Evolutionary conservation across 2,797 vertebrate genomes (phyloP).

Genomic region (Prunella strophiata): DNA sequence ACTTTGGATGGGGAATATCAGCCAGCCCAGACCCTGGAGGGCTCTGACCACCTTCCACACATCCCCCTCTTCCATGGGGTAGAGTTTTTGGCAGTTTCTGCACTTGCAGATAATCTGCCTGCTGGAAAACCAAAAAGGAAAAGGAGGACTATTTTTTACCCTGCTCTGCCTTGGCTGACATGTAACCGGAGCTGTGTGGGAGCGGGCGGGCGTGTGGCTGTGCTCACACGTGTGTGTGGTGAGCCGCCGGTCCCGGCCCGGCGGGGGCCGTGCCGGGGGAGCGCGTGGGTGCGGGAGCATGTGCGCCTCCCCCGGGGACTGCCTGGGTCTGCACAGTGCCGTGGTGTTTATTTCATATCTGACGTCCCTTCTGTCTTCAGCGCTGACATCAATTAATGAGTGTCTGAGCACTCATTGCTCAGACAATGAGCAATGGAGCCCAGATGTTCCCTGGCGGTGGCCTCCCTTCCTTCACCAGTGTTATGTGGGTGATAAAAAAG

Average conservation of each 20-base stretch:
- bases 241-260: neutral
- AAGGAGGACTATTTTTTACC: neutral
- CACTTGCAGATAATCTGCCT: slow-evolving; percentile 5
- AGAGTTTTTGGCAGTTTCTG: neutral
- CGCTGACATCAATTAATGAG: slow-evolving; percentile 54
- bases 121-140: neutral
- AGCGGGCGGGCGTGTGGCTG: slow-evolving; percentile 36
- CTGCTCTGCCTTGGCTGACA: neutral
- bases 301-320: neutral
- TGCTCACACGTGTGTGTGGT: slow-evolving; percentile 36
- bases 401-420: neutral
- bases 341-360: slow-evolving; percentile 69
- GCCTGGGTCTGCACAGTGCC: slow-evolving; percentile 24
- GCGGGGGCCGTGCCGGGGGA: neutral
- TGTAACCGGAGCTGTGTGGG: slow-evolving; percentile 64
- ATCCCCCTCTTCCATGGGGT: rapidly evolving
- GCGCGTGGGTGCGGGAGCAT: neutral
- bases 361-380: slow-evolving; percentile 67
- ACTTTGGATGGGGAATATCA: neutral
- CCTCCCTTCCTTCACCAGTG: slow-evolving; percentile 28
- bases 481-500: slow-evolving; percentile 32
- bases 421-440: slow-evolving; percentile 69
- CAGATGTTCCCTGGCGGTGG: slow-evolving; percentile 66
- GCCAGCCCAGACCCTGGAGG: neutral
- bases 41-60: neutral